phyloP scores from a whole-genome alignment of 2,888 invertebrate genomes.

The Seira musarum region DNA sequence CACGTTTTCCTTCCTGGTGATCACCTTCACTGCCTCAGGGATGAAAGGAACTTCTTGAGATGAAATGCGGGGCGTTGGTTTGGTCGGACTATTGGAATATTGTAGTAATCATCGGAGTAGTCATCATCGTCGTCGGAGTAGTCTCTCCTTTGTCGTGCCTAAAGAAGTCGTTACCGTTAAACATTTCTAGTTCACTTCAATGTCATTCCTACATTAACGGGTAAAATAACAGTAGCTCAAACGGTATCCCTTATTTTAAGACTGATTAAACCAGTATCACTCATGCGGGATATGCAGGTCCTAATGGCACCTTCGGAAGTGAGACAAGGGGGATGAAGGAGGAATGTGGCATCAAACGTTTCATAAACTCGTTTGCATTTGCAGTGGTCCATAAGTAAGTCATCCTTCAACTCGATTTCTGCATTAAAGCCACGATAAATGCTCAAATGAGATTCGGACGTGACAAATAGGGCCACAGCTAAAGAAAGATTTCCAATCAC shows the following conservation, averaged over 20 bases:
- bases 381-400: constrained; percentile 15
- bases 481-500: neutral
- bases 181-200: neutral
- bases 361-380: constrained; percentile 39
- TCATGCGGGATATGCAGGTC: constrained; percentile 28
- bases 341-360: constrained; percentile 32
- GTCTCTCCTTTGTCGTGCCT: constrained; percentile 22
- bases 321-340: constrained; percentile 56
- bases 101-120: constrained; percentile 4
- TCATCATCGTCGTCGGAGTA: constrained; percentile 29
- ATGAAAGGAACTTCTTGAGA: constrained; percentile 21
- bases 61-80: neutral
- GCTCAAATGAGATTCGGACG: constrained; percentile 32
- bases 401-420: constrained; percentile 33
- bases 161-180: neutral
- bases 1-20: neutral
- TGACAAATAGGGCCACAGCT: constrained; percentile 49
- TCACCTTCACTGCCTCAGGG: constrained; percentile 37
- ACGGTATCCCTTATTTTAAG: no score
- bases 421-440: constrained; percentile 32
- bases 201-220: neutral
- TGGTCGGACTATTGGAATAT: neutral
- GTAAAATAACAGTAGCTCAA: neutral
- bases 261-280: constrained; percentile 28
- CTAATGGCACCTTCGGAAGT: constrained; percentile 32